Evolutionary conservation across 1,140 invertebrate genomes (phyloP).

Genomic region (Heliconius eleuchia): DNA sequence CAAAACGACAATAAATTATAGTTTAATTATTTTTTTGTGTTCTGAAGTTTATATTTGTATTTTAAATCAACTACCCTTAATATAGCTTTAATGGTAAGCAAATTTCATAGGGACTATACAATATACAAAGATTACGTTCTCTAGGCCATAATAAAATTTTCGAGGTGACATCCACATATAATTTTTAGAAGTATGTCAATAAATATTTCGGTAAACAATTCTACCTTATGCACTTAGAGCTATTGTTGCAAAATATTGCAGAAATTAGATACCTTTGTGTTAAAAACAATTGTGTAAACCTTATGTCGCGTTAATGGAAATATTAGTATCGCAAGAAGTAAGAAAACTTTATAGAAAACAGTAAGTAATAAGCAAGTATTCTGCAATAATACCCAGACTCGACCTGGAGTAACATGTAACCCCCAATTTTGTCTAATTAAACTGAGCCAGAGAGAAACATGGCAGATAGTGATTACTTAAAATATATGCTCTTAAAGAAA

Average conservation of each 20-base stretch:
- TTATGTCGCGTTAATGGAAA: slow-evolving; percentile 22
- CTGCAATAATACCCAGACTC: too few relatives aligned
- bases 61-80: too few relatives aligned
- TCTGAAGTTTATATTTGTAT: too few relatives aligned
- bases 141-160: neutral
- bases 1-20: too few relatives aligned
- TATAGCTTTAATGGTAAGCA: too few relatives aligned
- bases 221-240: slow-evolving; percentile 33
- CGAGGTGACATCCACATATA: neutral
- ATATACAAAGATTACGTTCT: neutral
- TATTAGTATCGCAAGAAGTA: slow-evolving; percentile 23
- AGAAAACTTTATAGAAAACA: neutral
- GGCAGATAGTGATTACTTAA: too few relatives aligned
- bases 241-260: slow-evolving; percentile 35
- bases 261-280: slow-evolving; percentile 35
- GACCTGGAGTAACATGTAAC: too few relatives aligned
- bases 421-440: too few relatives aligned
- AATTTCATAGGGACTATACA: too few relatives aligned
- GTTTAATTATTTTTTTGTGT: too few relatives aligned
- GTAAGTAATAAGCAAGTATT: neutral
- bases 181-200: slow-evolving; percentile 10
- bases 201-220: slow-evolving; percentile 34
- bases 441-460: too few relatives aligned
- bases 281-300: slow-evolving; percentile 45
- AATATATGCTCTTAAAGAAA: too few relatives aligned